phyloP scores from a whole-genome alignment of 1,140 invertebrate genomes.

The Agraylea sexmaculata region DNA sequence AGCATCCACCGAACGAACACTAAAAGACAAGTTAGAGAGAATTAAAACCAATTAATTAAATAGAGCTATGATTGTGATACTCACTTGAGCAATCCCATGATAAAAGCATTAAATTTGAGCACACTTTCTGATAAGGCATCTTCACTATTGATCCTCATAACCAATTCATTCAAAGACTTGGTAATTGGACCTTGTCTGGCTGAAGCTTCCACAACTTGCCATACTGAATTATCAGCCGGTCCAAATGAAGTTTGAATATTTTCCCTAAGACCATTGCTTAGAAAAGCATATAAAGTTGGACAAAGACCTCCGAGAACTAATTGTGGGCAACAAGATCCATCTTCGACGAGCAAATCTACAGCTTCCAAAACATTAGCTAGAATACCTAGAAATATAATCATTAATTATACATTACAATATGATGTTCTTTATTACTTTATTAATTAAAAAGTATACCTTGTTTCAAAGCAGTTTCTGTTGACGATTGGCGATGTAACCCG shows the following conservation, averaged over 20 bases:
- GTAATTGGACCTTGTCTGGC: conserved; percentile 75
- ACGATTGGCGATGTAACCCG: conserved; percentile 24
- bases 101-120: conserved; percentile 82
- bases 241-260: conserved; percentile 76
- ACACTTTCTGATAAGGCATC: conserved; percentile 72
- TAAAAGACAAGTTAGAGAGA: conserved; percentile 29
- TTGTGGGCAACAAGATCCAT: conserved; percentile 49
- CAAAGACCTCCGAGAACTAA: conserved; percentile 62
- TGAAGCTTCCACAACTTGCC: conserved; percentile 80
- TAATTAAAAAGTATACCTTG: conserved; percentile 27
- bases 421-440: not conserved
- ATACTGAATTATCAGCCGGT: conserved; percentile 74
- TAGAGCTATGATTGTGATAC: conserved; percentile 24
- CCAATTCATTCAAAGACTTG: conserved; percentile 74
- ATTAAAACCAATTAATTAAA: conserved; percentile 3
- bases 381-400: conserved; percentile 38
- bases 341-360: conserved; percentile 47
- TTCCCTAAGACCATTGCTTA: conserved; percentile 72
- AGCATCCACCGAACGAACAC: conserved; percentile 67
- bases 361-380: conserved; percentile 53
- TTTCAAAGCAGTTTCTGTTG: conserved; percentile 36
- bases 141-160: conserved; percentile 74
- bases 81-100: conserved; percentile 81
- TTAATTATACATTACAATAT: conserved; percentile 3
- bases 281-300: conserved; percentile 71